Conservation (phyloP, 1,140 invertebrate species). For the Drosophila elegans region DNA sequence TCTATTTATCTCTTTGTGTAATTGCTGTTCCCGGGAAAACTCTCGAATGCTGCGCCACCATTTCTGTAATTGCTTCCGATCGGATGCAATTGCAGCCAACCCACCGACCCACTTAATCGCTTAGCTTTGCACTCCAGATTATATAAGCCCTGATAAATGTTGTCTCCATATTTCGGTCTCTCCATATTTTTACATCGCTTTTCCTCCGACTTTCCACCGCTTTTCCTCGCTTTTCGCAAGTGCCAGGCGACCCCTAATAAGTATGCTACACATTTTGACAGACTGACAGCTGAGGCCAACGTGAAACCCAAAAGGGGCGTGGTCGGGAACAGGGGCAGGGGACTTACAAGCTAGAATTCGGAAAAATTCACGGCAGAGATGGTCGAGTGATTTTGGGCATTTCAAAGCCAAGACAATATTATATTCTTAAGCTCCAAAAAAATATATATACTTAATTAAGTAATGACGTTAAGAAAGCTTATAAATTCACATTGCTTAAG, state of each 20-base stretch:
- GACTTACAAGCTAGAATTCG: background rate
- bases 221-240: background rate
- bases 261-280: conserved; percentile 45
- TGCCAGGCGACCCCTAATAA: conserved; percentile 28
- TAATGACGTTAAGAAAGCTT: too few species aligned
- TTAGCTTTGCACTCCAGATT: conserved; percentile 38
- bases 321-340: background rate
- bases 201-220: background rate
- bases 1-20: conserved; percentile 16
- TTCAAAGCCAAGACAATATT: too few species aligned
- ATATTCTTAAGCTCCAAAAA: too few species aligned
- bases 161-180: conserved; percentile 1
- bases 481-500: too few species aligned
- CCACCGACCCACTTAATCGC: conserved; percentile 30
- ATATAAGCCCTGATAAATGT: conserved; percentile 44
- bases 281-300: conserved; percentile 46
- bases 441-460: too few species aligned
- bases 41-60: conserved; percentile 11
- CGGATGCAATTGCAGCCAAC: background rate
- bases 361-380: background rate
- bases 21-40: conserved; percentile 41
- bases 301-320: conserved; percentile 1
- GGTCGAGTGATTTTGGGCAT: background rate
- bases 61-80: conserved; percentile 37
- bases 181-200: background rate